Conservation (phyloP, 1,140 invertebrate genomes). For the Zaprionus kolodkinae region DNA sequence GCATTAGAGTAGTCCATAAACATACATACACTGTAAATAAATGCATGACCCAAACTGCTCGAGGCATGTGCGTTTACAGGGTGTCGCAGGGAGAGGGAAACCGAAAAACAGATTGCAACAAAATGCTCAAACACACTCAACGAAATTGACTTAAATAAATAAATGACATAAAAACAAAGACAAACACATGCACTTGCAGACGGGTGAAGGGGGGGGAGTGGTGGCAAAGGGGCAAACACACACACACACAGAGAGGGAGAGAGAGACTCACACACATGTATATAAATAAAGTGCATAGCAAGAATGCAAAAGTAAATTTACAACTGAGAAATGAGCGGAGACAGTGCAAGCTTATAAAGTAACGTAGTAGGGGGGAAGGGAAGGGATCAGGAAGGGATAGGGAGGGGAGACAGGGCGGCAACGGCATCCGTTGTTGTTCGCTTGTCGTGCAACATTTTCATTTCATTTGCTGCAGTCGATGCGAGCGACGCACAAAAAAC, state of each 20-base stretch:
- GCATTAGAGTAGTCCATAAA: too few species aligned
- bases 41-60: background rate
- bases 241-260: background rate
- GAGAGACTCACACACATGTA: background rate
- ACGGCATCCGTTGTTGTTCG: slow-evolving; percentile 44
- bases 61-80: background rate
- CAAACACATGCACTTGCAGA: slow-evolving; percentile 62
- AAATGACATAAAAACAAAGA: slow-evolving; percentile 80
- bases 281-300: slow-evolving; percentile 2
- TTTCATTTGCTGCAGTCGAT: slow-evolving; percentile 68
- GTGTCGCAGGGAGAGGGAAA: slow-evolving; percentile 26
- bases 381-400: too few species aligned
- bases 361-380: background rate
- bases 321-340: slow-evolving; percentile 33
- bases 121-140: slow-evolving; percentile 81
- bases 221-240: slow-evolving; percentile 23
- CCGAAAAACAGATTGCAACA: slow-evolving; percentile 76
- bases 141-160: slow-evolving; percentile 82
- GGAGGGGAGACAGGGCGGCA: too few species aligned
- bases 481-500: slow-evolving; percentile 37
- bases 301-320: slow-evolving; percentile 59
- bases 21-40: background rate
- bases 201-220: background rate
- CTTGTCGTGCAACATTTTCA: slow-evolving; percentile 75
- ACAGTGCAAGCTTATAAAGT: slow-evolving; percentile 5